Conservation (phyloP, 2,113 vertebrate species). For the Sarotherodon lohbergeri region DNA sequence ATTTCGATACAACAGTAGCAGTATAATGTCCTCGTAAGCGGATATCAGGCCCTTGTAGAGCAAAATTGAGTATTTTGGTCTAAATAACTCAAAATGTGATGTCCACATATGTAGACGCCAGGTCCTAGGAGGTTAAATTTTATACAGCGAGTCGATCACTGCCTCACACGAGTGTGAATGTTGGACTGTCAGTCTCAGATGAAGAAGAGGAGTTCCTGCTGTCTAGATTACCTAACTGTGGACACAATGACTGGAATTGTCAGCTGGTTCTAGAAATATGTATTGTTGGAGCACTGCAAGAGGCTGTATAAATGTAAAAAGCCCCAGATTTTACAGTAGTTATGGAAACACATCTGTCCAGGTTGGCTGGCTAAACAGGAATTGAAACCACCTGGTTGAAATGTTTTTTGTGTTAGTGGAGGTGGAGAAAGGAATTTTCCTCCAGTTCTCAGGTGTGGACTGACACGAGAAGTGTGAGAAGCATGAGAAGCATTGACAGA, state of each 20-base stretch:
- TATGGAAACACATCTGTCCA: not conserved
- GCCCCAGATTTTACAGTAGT: not conserved
- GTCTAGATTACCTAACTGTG: not conserved
- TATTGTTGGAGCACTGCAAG: not conserved
- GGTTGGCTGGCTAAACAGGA: not conserved
- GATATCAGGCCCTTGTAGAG: too few species aligned
- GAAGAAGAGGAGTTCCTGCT: not conserved
- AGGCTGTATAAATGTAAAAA: not conserved
- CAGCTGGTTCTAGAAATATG: not conserved
- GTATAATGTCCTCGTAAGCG: too few species aligned
- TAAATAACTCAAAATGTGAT: too few species aligned
- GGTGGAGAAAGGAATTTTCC: not conserved
- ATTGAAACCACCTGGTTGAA: slow-evolving; percentile 8
- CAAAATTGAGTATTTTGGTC: too few species aligned
- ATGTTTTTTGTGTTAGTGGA: not conserved
- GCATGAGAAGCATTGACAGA: not conserved
- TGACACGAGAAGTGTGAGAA: not conserved
- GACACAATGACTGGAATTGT: not conserved
- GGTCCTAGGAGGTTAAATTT: not conserved
- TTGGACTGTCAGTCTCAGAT: not conserved
- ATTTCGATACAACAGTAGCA: too few species aligned
- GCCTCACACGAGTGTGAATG: not conserved
- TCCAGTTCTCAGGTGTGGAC: not conserved
- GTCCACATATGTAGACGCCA: too few species aligned
- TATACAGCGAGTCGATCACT: not conserved